Evolutionary conservation across 2,113 vertebrate species (phyloP).

Genomic region (Heloderma charlesbogerti): DNA sequence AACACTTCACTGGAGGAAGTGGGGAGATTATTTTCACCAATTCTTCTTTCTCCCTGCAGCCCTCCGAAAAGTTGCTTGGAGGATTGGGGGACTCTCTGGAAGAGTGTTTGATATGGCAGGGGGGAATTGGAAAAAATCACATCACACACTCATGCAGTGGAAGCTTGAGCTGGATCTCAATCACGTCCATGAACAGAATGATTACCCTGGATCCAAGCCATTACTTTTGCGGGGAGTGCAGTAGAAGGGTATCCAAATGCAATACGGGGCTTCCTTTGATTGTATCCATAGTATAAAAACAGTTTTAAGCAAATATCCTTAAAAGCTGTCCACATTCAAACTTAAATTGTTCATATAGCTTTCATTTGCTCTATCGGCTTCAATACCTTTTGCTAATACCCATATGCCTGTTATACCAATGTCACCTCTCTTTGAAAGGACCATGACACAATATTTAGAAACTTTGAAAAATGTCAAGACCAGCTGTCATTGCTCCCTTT

Average conservation of each 20-base stretch:
- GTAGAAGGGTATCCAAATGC: not conserved
- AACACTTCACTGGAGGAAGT: not conserved
- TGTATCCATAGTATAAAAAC: not conserved
- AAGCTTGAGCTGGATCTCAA: not conserved
- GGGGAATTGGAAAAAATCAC: not conserved
- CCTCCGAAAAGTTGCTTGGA: too few relatives aligned
- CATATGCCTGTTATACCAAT: not conserved
- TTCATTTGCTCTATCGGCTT: not conserved
- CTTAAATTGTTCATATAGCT: not conserved
- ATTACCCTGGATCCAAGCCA: not conserved
- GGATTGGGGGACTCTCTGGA: not conserved
- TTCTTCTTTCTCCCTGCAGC: too few relatives aligned
- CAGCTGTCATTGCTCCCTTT: not conserved
- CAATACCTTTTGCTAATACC: not conserved
- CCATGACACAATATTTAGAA: not conserved
- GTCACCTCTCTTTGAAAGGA: not conserved
- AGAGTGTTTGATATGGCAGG: not conserved
- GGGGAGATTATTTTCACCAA: too few relatives aligned
- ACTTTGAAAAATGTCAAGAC: not conserved
- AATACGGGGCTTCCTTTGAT: not conserved
- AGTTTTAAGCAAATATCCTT: not conserved
- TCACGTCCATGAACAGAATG: not conserved
- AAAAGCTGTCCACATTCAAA: not conserved
- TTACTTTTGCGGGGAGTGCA: not conserved
- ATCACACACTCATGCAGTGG: not conserved